Percentiles rank a stretch among this genome's conserved stretches.
phyloP scores from a whole-genome alignment of 2,797 vertebrate species.

The Acrossocheilus fasciatus region DNA sequence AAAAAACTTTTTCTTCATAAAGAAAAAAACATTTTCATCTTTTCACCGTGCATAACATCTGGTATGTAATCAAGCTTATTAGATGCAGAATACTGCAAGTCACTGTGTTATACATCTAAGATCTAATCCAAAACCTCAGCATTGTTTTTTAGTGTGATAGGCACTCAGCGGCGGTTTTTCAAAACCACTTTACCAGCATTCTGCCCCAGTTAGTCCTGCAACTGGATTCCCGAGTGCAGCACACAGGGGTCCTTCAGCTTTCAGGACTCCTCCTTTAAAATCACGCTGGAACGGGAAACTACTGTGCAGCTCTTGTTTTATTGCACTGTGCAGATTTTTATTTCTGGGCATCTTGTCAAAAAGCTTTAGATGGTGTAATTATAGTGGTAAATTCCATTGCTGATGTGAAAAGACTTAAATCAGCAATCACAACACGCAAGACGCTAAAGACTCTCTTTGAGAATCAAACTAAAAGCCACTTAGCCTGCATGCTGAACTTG shows the following conservation, averaged over 20 bases:
- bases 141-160: conserved; percentile 25
- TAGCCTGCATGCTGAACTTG: neutral
- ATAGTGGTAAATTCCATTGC: conserved; percentile 54
- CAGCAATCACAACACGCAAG: conserved; percentile 45
- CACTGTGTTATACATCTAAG: conserved; percentile 33
- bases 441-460: conserved; percentile 26
- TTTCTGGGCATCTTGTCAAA: conserved; percentile 63
- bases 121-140: conserved; percentile 44
- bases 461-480: conserved; percentile 41
- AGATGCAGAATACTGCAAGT: conserved; percentile 27
- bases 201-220: conserved; percentile 53
- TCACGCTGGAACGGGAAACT: conserved; percentile 69
- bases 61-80: neutral
- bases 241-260: conserved; percentile 68
- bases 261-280: conserved; percentile 67
- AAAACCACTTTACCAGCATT: conserved; percentile 60
- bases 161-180: conserved; percentile 38
- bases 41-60: conserved; percentile 32
- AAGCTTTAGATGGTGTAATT: conserved; percentile 62
- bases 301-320: conserved; percentile 76
- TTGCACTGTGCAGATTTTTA: conserved; percentile 49
- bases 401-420: conserved; percentile 55
- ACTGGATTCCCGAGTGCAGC: conserved; percentile 73
- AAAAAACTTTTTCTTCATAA: neutral
- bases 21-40: neutral